A percentile compares a stretch with the other conserved stretches of the same genome.
phyloP scores from a whole-genome alignment of 2,113 vertebrate species.

The Tonatia bakeri region DNA sequence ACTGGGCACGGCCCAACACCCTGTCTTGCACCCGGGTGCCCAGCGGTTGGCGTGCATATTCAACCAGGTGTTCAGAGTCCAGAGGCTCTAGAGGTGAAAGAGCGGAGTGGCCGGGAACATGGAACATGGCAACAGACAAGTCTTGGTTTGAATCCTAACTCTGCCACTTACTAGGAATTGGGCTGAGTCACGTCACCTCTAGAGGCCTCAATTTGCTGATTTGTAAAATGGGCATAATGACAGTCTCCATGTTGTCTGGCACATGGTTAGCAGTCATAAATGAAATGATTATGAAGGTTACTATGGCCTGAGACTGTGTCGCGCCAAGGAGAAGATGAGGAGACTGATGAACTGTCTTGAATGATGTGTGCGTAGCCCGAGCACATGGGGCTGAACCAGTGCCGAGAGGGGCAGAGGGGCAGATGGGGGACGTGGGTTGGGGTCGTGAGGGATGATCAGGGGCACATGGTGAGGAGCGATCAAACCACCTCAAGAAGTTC shows the following conservation, averaged over 20 bases:
- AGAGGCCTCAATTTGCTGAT: background rate
- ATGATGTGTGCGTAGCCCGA: background rate
- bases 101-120: background rate
- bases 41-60: background rate
- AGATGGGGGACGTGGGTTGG: background rate
- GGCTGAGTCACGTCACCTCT: background rate
- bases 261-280: background rate
- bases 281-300: background rate
- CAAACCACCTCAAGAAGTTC: background rate
- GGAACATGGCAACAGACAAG: background rate
- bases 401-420: background rate
- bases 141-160: background rate
- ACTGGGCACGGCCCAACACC: background rate
- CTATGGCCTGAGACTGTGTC: background rate
- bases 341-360: background rate
- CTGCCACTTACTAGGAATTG: background rate
- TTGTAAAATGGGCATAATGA: background rate
- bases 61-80: background rate
- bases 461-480: background rate
- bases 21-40: background rate
- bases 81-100: background rate
- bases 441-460: background rate
- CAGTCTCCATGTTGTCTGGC: background rate
- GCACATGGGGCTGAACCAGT: background rate
- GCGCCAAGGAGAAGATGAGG: background rate